Percentiles rank a stretch among this genome's conserved stretches.
Conservation (phyloP, 2,888 invertebrate genomes). For the Aethes cnicana region DNA sequence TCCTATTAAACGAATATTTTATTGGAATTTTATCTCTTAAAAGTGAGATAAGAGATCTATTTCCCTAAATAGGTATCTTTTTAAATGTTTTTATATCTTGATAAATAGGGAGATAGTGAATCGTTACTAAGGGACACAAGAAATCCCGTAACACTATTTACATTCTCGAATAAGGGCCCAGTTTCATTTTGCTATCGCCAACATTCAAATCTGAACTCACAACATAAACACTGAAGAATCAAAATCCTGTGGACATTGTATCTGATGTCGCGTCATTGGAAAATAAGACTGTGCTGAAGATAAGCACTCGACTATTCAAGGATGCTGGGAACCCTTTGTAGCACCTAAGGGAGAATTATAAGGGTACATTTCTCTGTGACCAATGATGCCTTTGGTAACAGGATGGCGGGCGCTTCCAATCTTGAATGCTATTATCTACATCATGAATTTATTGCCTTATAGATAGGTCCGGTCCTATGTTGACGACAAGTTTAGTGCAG, state of each 20-base stretch:
- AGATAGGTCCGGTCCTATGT: not conserved
- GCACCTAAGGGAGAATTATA: constrained; percentile 20
- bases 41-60: too few relatives aligned
- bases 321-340: constrained; percentile 24
- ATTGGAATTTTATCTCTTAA: too few relatives aligned
- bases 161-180: too few relatives aligned
- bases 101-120: too few relatives aligned
- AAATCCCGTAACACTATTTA: too few relatives aligned
- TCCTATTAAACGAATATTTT: too few relatives aligned
- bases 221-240: not conserved
- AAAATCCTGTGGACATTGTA: not conserved
- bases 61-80: too few relatives aligned
- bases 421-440: not conserved
- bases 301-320: constrained; percentile 27
- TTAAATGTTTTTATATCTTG: too few relatives aligned
- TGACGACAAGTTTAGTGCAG: too few relatives aligned
- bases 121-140: too few relatives aligned
- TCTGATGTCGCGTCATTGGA: not conserved
- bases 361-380: constrained; percentile 22
- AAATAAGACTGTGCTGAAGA: constrained; percentile 26
- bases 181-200: constrained; percentile 27
- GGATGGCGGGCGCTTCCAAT: not conserved
- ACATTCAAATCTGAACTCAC: constrained; percentile 2
- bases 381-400: constrained; percentile 15
- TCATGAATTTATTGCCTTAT: not conserved